A percentile compares a stretch with the other conserved stretches of the same genome.
Evolutionary conservation across 2,888 invertebrate genomes (phyloP).

Genomic region (Anthophora plumipes): DNA sequence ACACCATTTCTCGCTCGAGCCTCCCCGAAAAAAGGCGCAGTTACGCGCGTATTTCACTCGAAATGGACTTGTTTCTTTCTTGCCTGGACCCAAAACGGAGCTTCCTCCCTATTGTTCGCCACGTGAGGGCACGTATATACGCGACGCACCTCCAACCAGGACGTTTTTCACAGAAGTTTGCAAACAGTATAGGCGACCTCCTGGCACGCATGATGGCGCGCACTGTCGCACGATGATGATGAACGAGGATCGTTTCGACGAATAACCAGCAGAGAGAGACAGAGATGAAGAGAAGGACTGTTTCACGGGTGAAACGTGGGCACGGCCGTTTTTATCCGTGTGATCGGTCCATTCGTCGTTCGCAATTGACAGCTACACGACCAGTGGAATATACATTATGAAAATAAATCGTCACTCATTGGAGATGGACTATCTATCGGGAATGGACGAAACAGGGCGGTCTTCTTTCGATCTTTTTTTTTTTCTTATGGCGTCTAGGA

Average conservation of each 20-base stretch:
- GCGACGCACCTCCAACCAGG: not conserved
- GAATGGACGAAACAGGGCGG: constrained; percentile 2
- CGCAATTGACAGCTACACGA: constrained; percentile 63
- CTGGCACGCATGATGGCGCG: constrained; percentile 13
- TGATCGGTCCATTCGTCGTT: constrained; percentile 40
- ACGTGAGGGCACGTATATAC: constrained; percentile 46
- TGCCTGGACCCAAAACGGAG: constrained; percentile 25
- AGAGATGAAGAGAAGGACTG: not conserved
- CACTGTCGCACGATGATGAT: constrained; percentile 42
- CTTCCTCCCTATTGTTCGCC: constrained; percentile 71
- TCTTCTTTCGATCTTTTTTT: not conserved
- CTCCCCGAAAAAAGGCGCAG: constrained; percentile 53
- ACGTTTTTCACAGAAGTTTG: constrained; percentile 69
- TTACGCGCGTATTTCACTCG: constrained; percentile 62
- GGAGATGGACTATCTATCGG: constrained; percentile 48
- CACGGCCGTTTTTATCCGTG: constrained; percentile 49
- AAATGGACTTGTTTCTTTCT: constrained; percentile 62
- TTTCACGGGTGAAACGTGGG: constrained; percentile 19
- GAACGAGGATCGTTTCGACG: constrained; percentile 52
- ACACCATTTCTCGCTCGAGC: constrained; percentile 42
- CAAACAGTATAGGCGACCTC: constrained; percentile 65
- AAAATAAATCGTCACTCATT: constrained; percentile 59
- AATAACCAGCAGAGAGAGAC: not conserved
- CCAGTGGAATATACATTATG: constrained; percentile 66
- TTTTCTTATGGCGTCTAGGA: not conserved